Evolutionary conservation across 2,113 vertebrate species (phyloP).

Genomic region (Opisthocomus hoazin): DNA sequence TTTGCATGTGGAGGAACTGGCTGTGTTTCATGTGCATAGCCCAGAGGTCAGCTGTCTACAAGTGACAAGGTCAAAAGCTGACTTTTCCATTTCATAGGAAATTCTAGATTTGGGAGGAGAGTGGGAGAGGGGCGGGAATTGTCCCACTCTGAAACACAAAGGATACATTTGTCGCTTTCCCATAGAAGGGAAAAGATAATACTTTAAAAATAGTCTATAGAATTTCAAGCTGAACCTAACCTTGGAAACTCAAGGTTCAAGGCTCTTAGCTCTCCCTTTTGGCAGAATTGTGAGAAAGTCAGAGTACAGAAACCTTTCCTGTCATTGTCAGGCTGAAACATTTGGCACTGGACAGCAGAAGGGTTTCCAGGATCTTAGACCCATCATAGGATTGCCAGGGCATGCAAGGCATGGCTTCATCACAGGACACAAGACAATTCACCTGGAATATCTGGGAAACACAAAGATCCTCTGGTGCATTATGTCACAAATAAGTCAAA

Average conservation of each 20-base stretch:
- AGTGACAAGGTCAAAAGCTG: not conserved
- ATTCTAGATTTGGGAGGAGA: not conserved
- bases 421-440: not conserved
- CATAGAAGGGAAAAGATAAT: not conserved
- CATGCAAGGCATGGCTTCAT: not conserved
- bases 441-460: not conserved
- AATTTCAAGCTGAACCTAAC: not conserved
- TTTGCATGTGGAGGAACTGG: not conserved
- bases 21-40: not conserved
- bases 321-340: not conserved
- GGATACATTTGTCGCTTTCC: not conserved
- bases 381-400: not conserved
- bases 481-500: not conserved
- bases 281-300: not conserved
- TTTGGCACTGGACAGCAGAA: not conserved
- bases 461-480: not conserved
- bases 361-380: not conserved
- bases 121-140: not conserved
- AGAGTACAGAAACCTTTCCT: not conserved
- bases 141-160: not conserved
- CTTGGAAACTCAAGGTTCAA: not conserved
- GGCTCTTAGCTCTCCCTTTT: not conserved
- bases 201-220: not conserved
- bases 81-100: not conserved
- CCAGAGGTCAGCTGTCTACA: not conserved